Evolutionary conservation across 2,797 vertebrate genomes (phyloP).

Genomic region (Acrossocheilus fasciatus): DNA sequence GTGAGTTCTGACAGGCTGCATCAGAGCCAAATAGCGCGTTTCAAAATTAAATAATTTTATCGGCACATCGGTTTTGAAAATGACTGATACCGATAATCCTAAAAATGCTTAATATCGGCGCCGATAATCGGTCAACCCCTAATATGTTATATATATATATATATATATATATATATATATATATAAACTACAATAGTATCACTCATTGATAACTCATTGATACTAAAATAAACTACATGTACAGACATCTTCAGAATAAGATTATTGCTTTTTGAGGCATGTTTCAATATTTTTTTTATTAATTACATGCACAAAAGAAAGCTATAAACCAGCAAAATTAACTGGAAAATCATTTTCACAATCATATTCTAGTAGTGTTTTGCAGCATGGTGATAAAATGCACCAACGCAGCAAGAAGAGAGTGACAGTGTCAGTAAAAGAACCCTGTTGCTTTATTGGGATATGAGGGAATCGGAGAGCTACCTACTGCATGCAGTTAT

Average conservation of each 20-base stretch:
- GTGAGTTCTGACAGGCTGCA: too few species aligned
- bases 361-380: constrained; percentile 3
- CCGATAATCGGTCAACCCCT: too few species aligned
- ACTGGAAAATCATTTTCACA: neutral
- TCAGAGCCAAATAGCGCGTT: too few species aligned
- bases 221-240: neutral
- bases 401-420: constrained; percentile 79
- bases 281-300: neutral
- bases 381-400: constrained; percentile 71
- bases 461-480: constrained; percentile 77
- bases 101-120: too few species aligned
- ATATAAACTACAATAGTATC: too few species aligned
- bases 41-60: too few species aligned
- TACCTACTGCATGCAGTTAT: constrained; percentile 68
- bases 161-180: too few species aligned
- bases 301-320: neutral
- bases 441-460: constrained; percentile 80
- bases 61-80: too few species aligned
- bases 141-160: too few species aligned
- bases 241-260: neutral
- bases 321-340: neutral
- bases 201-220: neutral
- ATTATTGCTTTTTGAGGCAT: neutral
- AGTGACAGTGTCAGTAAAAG: constrained; percentile 74
- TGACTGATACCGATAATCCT: too few species aligned